A percentile compares a stretch with the other conserved stretches of the same genome.
Conservation (phyloP, 2,797 vertebrate genomes). For the Acrossocheilus fasciatus region DNA sequence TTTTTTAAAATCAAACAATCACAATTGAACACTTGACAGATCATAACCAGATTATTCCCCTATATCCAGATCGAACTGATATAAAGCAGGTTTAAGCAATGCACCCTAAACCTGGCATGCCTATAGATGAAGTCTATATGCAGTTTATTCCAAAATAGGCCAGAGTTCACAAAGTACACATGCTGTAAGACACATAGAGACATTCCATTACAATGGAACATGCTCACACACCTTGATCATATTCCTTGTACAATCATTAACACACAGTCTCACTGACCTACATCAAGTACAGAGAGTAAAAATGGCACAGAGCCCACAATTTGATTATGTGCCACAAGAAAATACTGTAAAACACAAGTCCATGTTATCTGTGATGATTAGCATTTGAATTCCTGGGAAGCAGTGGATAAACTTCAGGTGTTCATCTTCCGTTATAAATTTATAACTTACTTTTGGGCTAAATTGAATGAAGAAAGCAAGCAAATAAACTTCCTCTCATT, state of each 20-base stretch:
- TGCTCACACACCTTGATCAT: slow-evolving; percentile 34
- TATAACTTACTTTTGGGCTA: background rate
- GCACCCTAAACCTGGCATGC: background rate
- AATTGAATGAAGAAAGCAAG: background rate
- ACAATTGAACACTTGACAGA: slow-evolving; percentile 17
- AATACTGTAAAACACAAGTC: slow-evolving; percentile 38
- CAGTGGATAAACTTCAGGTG: background rate
- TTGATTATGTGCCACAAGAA: slow-evolving; percentile 15
- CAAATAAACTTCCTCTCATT: background rate
- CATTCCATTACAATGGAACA: slow-evolving; percentile 15
- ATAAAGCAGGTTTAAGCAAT: slow-evolving; percentile 7
- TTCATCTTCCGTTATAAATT: background rate
- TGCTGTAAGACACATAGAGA: slow-evolving; percentile 4
- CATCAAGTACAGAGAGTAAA: slow-evolving; percentile 32
- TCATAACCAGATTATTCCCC: slow-evolving; percentile 23
- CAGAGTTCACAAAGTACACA: slow-evolving; percentile 18
- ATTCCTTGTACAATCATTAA: slow-evolving; percentile 49
- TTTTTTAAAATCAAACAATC: slow-evolving; percentile 21
- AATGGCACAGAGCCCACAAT: background rate
- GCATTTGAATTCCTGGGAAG: slow-evolving; percentile 32
- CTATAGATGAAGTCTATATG: background rate
- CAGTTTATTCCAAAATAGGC: background rate
- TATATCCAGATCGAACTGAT: slow-evolving; percentile 29
- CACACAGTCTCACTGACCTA: slow-evolving; percentile 39
- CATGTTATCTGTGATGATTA: slow-evolving; percentile 52